phyloP scores from a whole-genome alignment of 2,113 vertebrate genomes.

The Trogon melanurus region DNA sequence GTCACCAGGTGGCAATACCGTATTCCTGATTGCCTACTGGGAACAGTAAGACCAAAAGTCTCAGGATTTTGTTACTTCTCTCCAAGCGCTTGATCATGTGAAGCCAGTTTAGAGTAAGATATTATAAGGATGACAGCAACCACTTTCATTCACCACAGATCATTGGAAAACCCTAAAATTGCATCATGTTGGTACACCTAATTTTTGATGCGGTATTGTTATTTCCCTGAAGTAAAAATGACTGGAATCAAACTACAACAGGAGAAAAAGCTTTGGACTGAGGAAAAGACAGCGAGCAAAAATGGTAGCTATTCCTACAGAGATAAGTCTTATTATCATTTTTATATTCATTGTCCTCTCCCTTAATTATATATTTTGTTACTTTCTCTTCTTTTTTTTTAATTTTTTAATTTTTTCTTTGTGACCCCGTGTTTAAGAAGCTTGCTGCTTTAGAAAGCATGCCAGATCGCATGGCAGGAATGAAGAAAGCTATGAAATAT shows the following conservation, averaged over 20 bases:
- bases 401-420: background rate
- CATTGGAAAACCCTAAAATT: background rate
- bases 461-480: rapidly evolving
- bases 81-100: background rate
- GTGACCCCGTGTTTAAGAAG: background rate
- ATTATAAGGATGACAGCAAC: background rate
- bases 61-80: background rate
- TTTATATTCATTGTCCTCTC: background rate
- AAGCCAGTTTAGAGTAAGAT: background rate
- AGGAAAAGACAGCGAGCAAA: background rate
- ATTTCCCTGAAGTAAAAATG: background rate
- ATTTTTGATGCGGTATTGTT: background rate
- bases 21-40: background rate
- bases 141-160: background rate
- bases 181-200: background rate
- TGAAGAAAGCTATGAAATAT: background rate
- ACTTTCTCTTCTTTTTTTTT: background rate
- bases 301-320: background rate
- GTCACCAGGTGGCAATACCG: background rate
- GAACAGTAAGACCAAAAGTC: background rate
- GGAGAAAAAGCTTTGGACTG: background rate
- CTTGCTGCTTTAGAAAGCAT: background rate
- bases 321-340: background rate
- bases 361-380: background rate
- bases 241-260: background rate